These are phyloP conservation scores for Campylomormyrus tamandua DNA, from an alignment of 2,113 vertebrate genomes.

Conservation along the genomic window DNA sequence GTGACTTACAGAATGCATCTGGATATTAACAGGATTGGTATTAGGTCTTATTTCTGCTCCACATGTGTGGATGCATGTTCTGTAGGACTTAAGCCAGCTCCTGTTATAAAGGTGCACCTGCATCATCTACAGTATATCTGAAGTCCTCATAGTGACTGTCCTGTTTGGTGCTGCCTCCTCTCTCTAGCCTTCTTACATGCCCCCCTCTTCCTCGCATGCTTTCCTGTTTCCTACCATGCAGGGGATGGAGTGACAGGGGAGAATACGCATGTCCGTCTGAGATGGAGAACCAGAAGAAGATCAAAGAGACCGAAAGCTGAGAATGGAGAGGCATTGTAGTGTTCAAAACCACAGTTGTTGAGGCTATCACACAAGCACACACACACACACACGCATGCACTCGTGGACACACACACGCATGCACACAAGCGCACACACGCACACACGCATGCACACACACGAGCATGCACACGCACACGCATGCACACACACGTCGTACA, in stretches of 20 bases:
- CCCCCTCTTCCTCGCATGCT: neutral
- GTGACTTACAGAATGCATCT: neutral
- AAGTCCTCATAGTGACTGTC: neutral
- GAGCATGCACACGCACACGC: neutral
- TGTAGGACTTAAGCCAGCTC: neutral
- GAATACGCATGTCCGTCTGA: neutral
- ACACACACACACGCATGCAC: neutral
- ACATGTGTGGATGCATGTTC: neutral
- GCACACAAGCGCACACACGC: neutral
- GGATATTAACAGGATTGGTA: neutral
- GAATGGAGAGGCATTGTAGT: neutral
- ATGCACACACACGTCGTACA: neutral
- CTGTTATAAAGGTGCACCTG: neutral
- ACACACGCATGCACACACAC: neutral
- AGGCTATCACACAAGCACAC: neutral
- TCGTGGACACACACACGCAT: neutral
- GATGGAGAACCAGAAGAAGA: neutral
- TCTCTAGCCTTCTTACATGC: neutral
- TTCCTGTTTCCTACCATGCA: neutral
- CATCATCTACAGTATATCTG: no score
- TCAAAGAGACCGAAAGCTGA: neutral
- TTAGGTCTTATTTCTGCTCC: neutral
- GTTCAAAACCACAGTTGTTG: slow-evolving; percentile 11
- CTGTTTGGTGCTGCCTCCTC: neutral
- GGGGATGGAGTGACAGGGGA: neutral